These are phyloP conservation scores for Sebastes vulpes DNA, from an alignment of 2,797 vertebrate genomes.

Conservation along the genomic window DNA sequence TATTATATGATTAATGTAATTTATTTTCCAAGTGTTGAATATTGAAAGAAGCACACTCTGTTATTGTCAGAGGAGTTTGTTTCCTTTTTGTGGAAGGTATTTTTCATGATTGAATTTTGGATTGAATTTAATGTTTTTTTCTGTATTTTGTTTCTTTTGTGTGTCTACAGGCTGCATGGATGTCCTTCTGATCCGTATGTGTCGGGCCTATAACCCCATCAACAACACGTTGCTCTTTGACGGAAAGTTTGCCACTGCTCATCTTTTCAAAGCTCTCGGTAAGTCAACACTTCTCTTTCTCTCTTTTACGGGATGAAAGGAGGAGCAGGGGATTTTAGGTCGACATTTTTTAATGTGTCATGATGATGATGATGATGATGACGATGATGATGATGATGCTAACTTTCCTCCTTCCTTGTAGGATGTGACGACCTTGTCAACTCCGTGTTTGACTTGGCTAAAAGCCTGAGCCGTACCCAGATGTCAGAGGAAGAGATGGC, in stretches of 20 bases:
- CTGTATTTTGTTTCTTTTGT: neutral
- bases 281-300: slow-evolving; percentile 61
- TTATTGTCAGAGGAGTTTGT: neutral
- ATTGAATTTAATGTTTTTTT: neutral
- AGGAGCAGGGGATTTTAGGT: neutral
- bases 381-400: neutral
- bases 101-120: neutral
- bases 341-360: neutral
- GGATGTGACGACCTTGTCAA: slow-evolving; percentile 93
- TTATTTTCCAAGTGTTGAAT: neutral
- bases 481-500: slow-evolving; percentile 92
- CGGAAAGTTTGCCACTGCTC: slow-evolving; percentile 89
- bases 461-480: slow-evolving; percentile 89
- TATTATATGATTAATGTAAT: no score
- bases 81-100: neutral
- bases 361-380: no score
- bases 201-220: slow-evolving; percentile 91
- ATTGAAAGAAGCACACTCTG: neutral
- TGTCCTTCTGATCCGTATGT: slow-evolving; percentile 93
- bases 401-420: slow-evolving; percentile 41
- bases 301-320: neutral
- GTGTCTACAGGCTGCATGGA: slow-evolving; percentile 89
- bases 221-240: slow-evolving; percentile 93
- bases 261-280: slow-evolving; percentile 93
- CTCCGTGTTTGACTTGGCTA: slow-evolving; percentile 90